Percentiles rank a stretch among this genome's conserved stretches.
phyloP scores from a whole-genome alignment of 2,113 vertebrate species.

The Taxidea taxus region DNA sequence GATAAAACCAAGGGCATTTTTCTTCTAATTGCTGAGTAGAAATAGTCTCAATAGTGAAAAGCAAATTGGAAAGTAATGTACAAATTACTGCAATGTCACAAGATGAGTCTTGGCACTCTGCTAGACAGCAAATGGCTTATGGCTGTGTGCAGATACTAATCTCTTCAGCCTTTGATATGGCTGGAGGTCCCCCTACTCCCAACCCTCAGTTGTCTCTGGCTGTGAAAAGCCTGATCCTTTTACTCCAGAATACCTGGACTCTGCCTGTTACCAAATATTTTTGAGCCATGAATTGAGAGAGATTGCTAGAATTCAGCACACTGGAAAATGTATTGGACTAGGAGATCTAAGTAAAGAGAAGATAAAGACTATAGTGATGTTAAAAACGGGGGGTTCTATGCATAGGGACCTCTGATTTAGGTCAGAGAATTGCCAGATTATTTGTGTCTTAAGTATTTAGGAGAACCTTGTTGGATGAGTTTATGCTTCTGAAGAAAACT shows the following conservation, averaged over 20 bases:
- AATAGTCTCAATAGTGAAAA: slow-evolving; percentile 9
- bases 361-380: neutral
- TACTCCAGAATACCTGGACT: neutral
- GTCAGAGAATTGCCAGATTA: slow-evolving; percentile 11
- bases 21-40: neutral
- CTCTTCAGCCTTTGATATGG: neutral
- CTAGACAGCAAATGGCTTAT: neutral
- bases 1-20: neutral
- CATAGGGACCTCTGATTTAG: neutral
- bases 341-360: neutral
- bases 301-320: neutral
- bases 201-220: neutral
- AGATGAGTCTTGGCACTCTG: neutral
- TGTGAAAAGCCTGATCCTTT: neutral
- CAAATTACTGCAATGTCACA: neutral
- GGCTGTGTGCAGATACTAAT: neutral
- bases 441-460: slow-evolving; percentile 23
- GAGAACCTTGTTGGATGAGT: neutral
- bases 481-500: neutral
- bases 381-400: neutral
- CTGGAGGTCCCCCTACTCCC: neutral
- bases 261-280: slow-evolving; percentile 22
- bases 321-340: neutral
- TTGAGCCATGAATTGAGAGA: neutral
- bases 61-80: neutral